Evolutionary conservation across 2,797 vertebrate species (phyloP), one percentile per base, ranked within the genome.

Genomic region (Pampus argenteus): DNA sequence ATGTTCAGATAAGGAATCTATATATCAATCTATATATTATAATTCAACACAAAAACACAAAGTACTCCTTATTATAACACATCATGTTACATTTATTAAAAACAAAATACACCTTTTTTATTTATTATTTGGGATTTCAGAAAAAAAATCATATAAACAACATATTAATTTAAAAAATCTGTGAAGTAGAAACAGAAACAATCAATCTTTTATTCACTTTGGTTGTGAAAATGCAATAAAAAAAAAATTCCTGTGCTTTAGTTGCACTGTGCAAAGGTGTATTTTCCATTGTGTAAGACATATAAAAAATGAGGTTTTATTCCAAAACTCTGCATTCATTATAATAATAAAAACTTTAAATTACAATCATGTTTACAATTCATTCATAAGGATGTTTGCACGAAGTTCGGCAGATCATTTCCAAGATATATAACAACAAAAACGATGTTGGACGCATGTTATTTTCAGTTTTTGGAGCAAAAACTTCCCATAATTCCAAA

Each of bases 71-170:
- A 29, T 20, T 8, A 66, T 10, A 66, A 84, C 52, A 68, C 48
- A 55, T 64, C 36, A 25, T 52, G 6, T 71, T 31, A 60, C 23
- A 71, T 89, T 87, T 85, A 86, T 81, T 81, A 61, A 66, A 87
- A 86, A 82, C 66, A 77, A 81, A 74, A 60, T 22, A 62, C 52
- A 47, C 26, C 4, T 5, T 34, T 22, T 18, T 44, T 20, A 10
- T 38, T 51, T 44, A 15, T 2, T n/a, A n/a, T 26, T 38, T 18
- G 25, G 14, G 31, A 76, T 66, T 66, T 17, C 47, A 63, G 54
- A 66, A 72, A 74, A 72, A 74, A 66, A 8, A 79, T 50, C 47
- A 71, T 78, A 81, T 71, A 66, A 86, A 76, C 73, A 49, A 34
- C 20, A 61, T 40, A 59, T 26, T 10, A 6, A 36, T 68, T 58